phyloP scores from a whole-genome alignment of 2,113 vertebrate species.

The Sphyrna mokarran region DNA sequence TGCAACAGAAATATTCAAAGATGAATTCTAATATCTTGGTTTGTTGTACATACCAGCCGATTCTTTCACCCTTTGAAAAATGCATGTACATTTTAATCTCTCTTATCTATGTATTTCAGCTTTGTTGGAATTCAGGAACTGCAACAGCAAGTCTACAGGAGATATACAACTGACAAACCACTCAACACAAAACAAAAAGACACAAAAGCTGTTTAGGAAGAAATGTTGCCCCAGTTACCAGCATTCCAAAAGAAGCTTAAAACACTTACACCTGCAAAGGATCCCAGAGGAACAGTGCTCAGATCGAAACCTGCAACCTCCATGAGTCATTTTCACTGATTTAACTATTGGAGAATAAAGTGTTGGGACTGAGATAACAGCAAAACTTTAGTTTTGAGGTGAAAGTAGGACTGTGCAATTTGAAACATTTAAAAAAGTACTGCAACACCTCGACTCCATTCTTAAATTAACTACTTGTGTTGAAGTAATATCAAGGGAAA shows the following conservation, averaged over 20 bases:
- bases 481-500: not conserved
- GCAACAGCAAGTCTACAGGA: not conserved
- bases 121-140: not conserved
- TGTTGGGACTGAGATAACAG: not conserved
- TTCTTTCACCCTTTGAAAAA: not conserved
- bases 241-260: not conserved
- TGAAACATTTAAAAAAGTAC: not conserved
- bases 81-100: not conserved
- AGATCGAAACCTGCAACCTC: not conserved
- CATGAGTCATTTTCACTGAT: not conserved
- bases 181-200: not conserved
- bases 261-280: not conserved
- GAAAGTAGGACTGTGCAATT: not conserved
- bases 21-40: not conserved
- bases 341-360: not conserved
- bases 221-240: not conserved
- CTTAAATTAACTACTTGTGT: not conserved
- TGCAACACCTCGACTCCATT: not conserved
- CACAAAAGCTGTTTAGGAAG: not conserved
- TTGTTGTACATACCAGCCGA: not conserved
- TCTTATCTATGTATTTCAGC: not conserved
- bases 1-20: not conserved
- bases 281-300: not conserved
- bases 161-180: not conserved
- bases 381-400: not conserved